These are phyloP conservation scores for Gymnoscelis rufifasciata DNA, from an alignment of 2,888 invertebrate species.

Conservation along the genomic window DNA sequence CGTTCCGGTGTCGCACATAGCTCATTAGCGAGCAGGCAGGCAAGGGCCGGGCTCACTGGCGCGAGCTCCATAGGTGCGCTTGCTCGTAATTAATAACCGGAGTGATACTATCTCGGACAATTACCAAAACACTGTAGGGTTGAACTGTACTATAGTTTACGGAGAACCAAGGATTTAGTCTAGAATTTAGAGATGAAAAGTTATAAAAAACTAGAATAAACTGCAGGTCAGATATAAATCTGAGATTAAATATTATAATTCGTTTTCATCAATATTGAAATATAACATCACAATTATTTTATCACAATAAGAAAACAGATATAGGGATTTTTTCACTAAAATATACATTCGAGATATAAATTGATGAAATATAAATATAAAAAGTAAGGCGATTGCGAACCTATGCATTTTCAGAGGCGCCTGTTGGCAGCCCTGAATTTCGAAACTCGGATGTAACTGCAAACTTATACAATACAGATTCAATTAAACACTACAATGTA, in stretches of 20 bases:
- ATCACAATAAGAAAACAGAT: too few species aligned
- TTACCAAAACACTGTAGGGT: slow-evolving; percentile 58
- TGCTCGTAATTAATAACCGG: slow-evolving; percentile 68
- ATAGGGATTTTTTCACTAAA: too few species aligned
- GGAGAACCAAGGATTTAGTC: too few species aligned
- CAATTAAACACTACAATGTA: slow-evolving; percentile 42
- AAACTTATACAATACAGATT: slow-evolving; percentile 49
- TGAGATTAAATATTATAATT: too few species aligned
- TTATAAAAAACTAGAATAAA: too few species aligned
- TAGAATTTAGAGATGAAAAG: too few species aligned
- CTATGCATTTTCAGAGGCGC: background rate
- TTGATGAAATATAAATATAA: too few species aligned
- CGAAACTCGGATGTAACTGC: slow-evolving; percentile 18
- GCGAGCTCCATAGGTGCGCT: slow-evolving; percentile 74
- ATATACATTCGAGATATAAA: too few species aligned
- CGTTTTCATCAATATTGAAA: too few species aligned
- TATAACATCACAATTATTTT: too few species aligned
- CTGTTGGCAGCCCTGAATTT: slow-evolving; percentile 8
- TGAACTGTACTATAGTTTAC: slow-evolving; percentile 25
- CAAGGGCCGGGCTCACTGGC: slow-evolving; percentile 63
- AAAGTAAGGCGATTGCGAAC: too few species aligned
- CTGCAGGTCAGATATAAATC: too few species aligned
- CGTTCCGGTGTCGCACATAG: slow-evolving; percentile 57
- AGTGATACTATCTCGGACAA: slow-evolving; percentile 60
- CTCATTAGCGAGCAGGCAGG: slow-evolving; percentile 61